phyloP scores from a whole-genome alignment of 2,113 vertebrate genomes.

The Cyphomyrus discorhynchus region DNA sequence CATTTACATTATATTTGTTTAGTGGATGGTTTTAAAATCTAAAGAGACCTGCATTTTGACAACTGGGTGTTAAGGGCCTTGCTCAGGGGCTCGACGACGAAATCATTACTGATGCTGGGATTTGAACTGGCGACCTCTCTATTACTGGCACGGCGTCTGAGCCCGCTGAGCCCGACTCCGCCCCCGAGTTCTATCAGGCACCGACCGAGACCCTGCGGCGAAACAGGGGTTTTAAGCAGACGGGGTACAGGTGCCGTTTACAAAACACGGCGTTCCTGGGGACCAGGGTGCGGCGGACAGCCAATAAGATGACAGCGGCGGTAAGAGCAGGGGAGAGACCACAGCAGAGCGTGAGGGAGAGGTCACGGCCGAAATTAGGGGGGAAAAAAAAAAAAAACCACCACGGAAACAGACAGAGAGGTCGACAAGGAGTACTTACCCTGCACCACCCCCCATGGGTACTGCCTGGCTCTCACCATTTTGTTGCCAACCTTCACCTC shows the following conservation, averaged over 20 bases:
- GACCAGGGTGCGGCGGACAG: neutral
- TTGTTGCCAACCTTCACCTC: constrained; percentile 22
- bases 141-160: neutral
- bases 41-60: neutral
- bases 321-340: neutral
- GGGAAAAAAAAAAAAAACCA: neutral
- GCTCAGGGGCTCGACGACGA: neutral
- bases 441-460: constrained; percentile 14
- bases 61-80: too few species aligned
- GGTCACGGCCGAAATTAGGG: neutral
- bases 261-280: neutral
- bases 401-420: neutral
- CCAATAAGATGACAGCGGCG: neutral
- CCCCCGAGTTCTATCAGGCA: neutral
- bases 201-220: neutral
- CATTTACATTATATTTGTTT: neutral
- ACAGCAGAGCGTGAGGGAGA: neutral
- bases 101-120: neutral
- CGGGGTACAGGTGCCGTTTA: neutral
- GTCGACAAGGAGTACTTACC: neutral
- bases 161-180: neutral
- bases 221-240: neutral
- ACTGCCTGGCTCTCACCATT: constrained; percentile 21
- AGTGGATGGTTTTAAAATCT: neutral
- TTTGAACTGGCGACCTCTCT: neutral